Percentiles rank a stretch among this genome's conserved stretches.
Conservation (phyloP, 2,797 vertebrate species). For the Danio aesculapii region DNA sequence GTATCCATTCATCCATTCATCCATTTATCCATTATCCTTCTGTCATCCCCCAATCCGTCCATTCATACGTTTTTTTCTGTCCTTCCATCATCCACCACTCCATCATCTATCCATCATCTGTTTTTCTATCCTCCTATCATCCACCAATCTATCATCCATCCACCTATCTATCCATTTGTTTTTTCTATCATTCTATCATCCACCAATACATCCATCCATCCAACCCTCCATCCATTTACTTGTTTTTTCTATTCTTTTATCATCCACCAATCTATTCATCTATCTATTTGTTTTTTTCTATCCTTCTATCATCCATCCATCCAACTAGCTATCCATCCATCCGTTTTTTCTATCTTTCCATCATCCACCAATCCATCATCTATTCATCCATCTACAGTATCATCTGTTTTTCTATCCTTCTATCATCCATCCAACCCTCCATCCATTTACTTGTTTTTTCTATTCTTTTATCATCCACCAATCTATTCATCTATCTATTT, state of each 20-base stretch:
- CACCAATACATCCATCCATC: background rate
- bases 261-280: too few relatives aligned
- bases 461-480: too few relatives aligned
- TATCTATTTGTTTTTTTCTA: too few relatives aligned
- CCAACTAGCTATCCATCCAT: background rate
- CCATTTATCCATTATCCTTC: background rate
- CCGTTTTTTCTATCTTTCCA: background rate
- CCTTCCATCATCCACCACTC: too few relatives aligned
- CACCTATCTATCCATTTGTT: background rate
- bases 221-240: too few relatives aligned
- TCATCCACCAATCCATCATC: background rate
- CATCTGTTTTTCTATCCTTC: background rate
- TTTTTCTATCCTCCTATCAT: too few relatives aligned
- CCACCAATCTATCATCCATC: background rate
- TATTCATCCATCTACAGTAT: background rate
- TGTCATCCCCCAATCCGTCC: too few relatives aligned
- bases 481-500: too few relatives aligned
- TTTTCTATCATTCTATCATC: background rate
- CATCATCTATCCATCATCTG: background rate
- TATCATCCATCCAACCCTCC: too few relatives aligned
- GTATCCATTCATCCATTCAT: conserved; percentile 61
- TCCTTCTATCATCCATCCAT: background rate
- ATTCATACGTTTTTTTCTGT: background rate
- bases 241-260: too few relatives aligned
- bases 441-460: too few relatives aligned